Percentiles rank a stretch among this genome's conserved stretches.
Conservation (phyloP, 2,888 invertebrate species). For the Priocnemis perturbator region DNA sequence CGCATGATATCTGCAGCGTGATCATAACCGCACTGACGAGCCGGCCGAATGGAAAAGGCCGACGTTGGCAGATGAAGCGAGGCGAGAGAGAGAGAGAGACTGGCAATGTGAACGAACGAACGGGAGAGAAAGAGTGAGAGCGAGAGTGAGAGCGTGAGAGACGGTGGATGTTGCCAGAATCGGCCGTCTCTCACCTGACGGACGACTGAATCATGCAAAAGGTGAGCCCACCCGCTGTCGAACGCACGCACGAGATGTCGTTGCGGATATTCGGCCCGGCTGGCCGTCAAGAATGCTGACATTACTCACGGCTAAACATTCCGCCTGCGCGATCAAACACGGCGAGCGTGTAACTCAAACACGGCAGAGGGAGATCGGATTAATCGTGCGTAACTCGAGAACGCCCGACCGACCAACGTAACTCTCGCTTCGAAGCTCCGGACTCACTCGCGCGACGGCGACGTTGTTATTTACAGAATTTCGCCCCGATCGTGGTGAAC, state of each 20-base stretch:
- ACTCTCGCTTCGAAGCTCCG: neutral
- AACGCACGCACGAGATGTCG: constrained; percentile 41
- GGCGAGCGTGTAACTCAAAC: constrained; percentile 41
- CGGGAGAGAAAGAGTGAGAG: constrained; percentile 13
- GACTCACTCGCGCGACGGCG: constrained; percentile 14
- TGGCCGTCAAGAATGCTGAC: constrained; percentile 53
- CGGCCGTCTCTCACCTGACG: constrained; percentile 38
- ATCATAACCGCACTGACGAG: too few relatives aligned
- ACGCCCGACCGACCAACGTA: constrained; percentile 9
- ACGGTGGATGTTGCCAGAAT: constrained; percentile 8
- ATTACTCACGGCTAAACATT: constrained; percentile 62
- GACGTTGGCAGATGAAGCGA: too few relatives aligned
- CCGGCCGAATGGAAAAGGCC: too few relatives aligned
- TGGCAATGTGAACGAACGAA: constrained; percentile 6
- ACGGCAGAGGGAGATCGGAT: constrained; percentile 32
- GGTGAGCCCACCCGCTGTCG: constrained; percentile 27
- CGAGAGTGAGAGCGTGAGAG: constrained; percentile 12
- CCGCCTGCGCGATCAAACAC: constrained; percentile 48
- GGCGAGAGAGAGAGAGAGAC: too few relatives aligned
- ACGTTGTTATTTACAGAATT: too few relatives aligned
- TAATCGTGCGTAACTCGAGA: constrained; percentile 45
- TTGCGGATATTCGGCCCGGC: constrained; percentile 34
- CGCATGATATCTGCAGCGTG: too few relatives aligned
- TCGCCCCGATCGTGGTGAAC: too few relatives aligned
- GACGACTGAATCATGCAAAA: constrained; percentile 55